Conservation (phyloP, 2,888 invertebrate species). For the Ganaspis brasiliensis region DNA sequence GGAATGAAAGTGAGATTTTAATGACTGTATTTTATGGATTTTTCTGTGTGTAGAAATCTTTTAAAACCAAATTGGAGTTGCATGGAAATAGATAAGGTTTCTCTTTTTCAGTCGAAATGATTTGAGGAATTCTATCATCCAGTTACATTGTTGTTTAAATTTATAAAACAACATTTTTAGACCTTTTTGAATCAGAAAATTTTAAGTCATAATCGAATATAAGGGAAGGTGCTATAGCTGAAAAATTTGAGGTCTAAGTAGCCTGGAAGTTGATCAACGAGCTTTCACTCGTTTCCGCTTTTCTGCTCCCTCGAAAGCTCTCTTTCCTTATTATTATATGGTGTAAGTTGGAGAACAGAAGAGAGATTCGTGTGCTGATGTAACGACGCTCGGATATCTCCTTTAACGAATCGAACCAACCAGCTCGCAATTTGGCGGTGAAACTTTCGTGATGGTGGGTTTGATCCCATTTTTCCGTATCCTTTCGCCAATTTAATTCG, state of each 20-base stretch:
- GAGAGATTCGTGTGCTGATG: background rate
- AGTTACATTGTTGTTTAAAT: too few species aligned
- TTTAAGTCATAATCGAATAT: too few species aligned
- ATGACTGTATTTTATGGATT: too few species aligned
- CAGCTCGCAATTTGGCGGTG: constrained; percentile 29
- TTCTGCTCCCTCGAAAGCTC: constrained; percentile 14
- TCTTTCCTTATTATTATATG: background rate
- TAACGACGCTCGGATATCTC: constrained; percentile 12
- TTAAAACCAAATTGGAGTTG: too few species aligned
- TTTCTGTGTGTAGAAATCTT: too few species aligned
- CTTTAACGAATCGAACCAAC: constrained; percentile 17
- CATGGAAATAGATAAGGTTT: too few species aligned
- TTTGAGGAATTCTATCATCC: too few species aligned
- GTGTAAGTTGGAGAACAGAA: background rate
- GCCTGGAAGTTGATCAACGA: background rate
- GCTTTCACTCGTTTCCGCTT: constrained; percentile 31
- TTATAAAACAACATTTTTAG: too few species aligned
- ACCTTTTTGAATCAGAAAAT: too few species aligned
- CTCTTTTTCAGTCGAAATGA: too few species aligned
- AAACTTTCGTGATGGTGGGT: constrained; percentile 37
- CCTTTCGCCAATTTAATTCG: constrained; percentile 39
- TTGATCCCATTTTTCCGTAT: constrained; percentile 40
- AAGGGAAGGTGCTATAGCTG: too few species aligned
- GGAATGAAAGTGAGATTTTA: background rate
- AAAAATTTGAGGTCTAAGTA: background rate